phyloP scores from a whole-genome alignment of 2,113 vertebrate genomes.

The Prionailurus viverrinus region DNA sequence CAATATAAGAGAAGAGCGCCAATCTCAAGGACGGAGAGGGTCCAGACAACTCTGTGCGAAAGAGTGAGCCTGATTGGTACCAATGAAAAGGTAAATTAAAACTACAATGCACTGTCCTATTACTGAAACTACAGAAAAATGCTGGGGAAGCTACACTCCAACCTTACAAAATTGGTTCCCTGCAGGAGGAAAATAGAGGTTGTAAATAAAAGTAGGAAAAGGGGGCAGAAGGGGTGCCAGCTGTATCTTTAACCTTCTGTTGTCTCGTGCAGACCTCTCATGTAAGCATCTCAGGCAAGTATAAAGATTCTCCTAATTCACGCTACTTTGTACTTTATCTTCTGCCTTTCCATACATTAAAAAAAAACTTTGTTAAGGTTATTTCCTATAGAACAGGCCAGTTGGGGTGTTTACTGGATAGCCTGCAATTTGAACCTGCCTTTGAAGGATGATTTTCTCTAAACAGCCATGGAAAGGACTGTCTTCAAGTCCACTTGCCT shows the following conservation, averaged over 20 bases:
- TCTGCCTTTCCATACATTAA: too few relatives aligned
- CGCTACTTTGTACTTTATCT: rapidly evolving
- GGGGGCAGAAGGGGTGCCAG: rapidly evolving
- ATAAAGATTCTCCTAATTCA: not conserved
- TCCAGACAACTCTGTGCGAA: not conserved
- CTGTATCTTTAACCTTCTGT: not conserved
- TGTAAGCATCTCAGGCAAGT: not conserved
- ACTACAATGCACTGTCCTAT: rapidly evolving
- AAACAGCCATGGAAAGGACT: slow-evolving; percentile 57
- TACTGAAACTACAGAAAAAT: too few relatives aligned
- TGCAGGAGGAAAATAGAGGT: too few relatives aligned
- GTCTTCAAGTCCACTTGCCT: slow-evolving; percentile 54
- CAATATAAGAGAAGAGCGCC: not conserved
- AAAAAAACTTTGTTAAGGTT: not conserved
- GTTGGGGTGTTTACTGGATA: not conserved
- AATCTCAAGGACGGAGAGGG: not conserved
- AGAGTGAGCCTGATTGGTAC: not conserved
- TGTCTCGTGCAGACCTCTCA: not conserved
- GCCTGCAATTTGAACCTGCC: slow-evolving; percentile 42
- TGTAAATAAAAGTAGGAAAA: not conserved
- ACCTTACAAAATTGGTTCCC: not conserved
- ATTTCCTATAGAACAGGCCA: not conserved
- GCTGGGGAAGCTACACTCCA: not conserved
- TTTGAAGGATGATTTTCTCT: slow-evolving; percentile 60
- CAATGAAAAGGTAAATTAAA: not conserved